These are phyloP conservation scores for Belgica antarctica DNA, from an alignment of 2,888 invertebrate genomes.

Conservation along the genomic window DNA sequence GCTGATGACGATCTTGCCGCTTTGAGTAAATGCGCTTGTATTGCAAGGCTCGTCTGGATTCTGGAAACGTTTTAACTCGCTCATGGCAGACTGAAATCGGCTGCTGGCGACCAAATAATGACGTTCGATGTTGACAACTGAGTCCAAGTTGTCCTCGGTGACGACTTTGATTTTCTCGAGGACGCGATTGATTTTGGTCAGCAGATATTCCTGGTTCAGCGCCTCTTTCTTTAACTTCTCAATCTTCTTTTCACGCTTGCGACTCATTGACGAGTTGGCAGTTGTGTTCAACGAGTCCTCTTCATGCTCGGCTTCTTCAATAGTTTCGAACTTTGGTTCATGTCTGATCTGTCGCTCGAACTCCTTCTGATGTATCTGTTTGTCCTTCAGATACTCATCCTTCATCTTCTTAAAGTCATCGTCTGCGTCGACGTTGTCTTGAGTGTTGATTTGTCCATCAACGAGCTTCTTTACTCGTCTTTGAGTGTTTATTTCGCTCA, in stretches of 20 bases:
- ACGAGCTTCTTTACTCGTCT: neutral
- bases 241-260: neutral
- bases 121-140: constrained; percentile 31
- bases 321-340: neutral
- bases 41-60: neutral
- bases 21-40: neutral
- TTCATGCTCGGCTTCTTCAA: neutral
- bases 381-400: neutral
- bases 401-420: neutral
- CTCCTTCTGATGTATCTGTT: neutral
- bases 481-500: constrained; percentile 5
- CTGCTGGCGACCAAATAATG: constrained; percentile 37
- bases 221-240: neutral
- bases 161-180: neutral
- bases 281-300: neutral
- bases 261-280: neutral
- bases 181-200: neutral
- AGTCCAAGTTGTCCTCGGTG: neutral
- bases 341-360: constrained; percentile 13
- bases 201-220: neutral
- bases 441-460: neutral
- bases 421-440: neutral
- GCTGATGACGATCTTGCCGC: neutral
- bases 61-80: neutral
- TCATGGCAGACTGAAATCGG: constrained; percentile 16